Conservation (phyloP, 1,140 invertebrate species). For the Neotoxoptera formosana region DNA sequence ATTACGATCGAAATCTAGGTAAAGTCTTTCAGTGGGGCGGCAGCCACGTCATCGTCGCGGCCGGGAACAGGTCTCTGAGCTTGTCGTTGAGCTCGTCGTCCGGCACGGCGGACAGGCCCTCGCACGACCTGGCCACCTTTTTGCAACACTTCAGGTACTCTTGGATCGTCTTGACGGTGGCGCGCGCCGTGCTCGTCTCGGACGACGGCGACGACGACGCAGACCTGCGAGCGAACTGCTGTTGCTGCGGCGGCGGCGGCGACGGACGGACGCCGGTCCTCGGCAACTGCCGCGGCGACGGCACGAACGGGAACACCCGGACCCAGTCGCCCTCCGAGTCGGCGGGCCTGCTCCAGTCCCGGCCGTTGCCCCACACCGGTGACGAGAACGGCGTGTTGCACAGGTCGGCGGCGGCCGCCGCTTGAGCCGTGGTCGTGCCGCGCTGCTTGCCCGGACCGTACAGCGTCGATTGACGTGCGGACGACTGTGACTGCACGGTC, state of each 20-base stretch:
- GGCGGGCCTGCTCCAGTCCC: conserved; percentile 69
- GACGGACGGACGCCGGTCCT: neutral
- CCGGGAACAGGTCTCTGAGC: conserved; percentile 59
- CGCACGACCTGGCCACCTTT: conserved; percentile 46
- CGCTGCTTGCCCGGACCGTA: conserved; percentile 61
- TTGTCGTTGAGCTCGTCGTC: conserved; percentile 58
- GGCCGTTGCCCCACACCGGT: conserved; percentile 69
- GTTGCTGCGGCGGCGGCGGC: neutral
- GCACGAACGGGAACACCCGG: conserved; percentile 67
- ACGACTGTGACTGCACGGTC: neutral
- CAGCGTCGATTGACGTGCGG: neutral
- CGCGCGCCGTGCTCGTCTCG: conserved; percentile 53
- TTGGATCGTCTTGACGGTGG: conserved; percentile 54
- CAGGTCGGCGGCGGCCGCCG: conserved; percentile 60
- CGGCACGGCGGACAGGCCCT: conserved; percentile 33
- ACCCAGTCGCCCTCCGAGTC: conserved; percentile 70
- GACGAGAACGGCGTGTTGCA: conserved; percentile 62
- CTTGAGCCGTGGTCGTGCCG: conserved; percentile 50
- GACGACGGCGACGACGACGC: neutral
- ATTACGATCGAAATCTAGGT: neutral
- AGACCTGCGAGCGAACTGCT: neutral
- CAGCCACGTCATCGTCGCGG: conserved; percentile 59
- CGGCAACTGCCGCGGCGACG: conserved; percentile 17
- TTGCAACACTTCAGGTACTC: conserved; percentile 44
- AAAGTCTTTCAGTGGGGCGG: conserved; percentile 52